Conservation (phyloP, 1,140 invertebrate species). For the Macrotrachela quadricornifera region DNA sequence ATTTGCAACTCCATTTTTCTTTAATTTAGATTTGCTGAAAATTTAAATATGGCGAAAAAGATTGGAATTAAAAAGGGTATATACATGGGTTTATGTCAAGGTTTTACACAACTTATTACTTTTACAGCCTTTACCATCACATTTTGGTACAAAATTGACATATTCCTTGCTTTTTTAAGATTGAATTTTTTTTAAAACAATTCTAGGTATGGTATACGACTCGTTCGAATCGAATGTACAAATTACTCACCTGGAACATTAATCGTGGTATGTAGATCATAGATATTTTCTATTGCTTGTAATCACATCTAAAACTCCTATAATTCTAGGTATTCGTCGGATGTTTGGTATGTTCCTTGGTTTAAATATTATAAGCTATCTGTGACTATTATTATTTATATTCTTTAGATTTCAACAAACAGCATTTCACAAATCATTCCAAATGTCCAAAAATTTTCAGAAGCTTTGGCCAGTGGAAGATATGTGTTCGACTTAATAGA, state of each 20-base stretch:
- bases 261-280: too few species aligned
- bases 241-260: background rate
- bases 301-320: too few species aligned
- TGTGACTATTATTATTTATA: too few species aligned
- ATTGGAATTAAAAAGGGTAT: constrained; percentile 16
- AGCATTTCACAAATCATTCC: background rate
- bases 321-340: too few species aligned
- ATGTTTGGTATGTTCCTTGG: too few species aligned
- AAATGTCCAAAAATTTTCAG: background rate
- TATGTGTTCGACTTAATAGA: background rate
- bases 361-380: too few species aligned
- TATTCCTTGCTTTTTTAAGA: too few species aligned
- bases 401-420: background rate
- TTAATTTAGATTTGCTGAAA: too few species aligned
- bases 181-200: background rate
- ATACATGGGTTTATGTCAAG: background rate
- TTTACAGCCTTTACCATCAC: background rate
- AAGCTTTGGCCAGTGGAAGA: background rate
- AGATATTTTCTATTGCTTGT: too few species aligned
- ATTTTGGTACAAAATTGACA: background rate
- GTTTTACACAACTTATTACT: background rate
- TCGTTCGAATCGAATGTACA: background rate
- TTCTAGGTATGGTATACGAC: background rate
- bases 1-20: too few species aligned
- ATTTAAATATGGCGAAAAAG: constrained; percentile 16